Percentiles rank a stretch among this genome's conserved stretches.
Conservation (phyloP, 1,140 invertebrate genomes). For the Lethocerus indicus region DNA sequence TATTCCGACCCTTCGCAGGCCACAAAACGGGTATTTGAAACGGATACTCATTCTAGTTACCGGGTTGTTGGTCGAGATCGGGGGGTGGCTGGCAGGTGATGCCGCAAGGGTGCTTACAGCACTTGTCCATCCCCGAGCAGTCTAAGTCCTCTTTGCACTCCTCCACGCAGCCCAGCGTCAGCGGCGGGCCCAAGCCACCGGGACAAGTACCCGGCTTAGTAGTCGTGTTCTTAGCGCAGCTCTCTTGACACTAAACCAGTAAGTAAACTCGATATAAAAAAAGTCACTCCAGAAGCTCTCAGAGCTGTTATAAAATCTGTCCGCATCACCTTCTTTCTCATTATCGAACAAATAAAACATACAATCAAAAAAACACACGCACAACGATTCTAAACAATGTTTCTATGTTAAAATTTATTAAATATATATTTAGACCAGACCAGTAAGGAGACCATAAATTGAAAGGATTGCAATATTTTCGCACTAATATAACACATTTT, state of each 20-base stretch:
- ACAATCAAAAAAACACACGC: too few relatives aligned
- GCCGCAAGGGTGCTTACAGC: conserved; percentile 43
- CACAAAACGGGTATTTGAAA: background rate
- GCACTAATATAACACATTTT: too few relatives aligned
- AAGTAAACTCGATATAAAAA: background rate
- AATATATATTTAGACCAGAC: too few relatives aligned
- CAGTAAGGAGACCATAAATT: too few relatives aligned
- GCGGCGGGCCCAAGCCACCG: conserved; percentile 23
- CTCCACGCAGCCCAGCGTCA: conserved; percentile 37
- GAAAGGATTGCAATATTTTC: too few relatives aligned
- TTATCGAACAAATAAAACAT: background rate
- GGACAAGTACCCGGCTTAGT: conserved; percentile 24
- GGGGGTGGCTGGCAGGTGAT: conserved; percentile 39
- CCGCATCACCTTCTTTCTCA: too few relatives aligned
- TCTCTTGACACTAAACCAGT: background rate
- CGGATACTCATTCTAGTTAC: conserved; percentile 11
- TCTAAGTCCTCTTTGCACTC: conserved; percentile 40
- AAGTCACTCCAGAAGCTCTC: too few relatives aligned
- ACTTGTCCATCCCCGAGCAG: conserved; percentile 41
- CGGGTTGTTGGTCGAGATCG: conserved; percentile 27
- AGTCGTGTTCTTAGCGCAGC: background rate
- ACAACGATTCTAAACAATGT: too few relatives aligned
- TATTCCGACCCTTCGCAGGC: background rate
- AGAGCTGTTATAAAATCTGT: too few relatives aligned
- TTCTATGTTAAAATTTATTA: too few relatives aligned